These are phyloP conservation scores for Poeciliopsis turneri DNA, from an alignment of 2,797 vertebrate species.

Conservation along the genomic window DNA sequence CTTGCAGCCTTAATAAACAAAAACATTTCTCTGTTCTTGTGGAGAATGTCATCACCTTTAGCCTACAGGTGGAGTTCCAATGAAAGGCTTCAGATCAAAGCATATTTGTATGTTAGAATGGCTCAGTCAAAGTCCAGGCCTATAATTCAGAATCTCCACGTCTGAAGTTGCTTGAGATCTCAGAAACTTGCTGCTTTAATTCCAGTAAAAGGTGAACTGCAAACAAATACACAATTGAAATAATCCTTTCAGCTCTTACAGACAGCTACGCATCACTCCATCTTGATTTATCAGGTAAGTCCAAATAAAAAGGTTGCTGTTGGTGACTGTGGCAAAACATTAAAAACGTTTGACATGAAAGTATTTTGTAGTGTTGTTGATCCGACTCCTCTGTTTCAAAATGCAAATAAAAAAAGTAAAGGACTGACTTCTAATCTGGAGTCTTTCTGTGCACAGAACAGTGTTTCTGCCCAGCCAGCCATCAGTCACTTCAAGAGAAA, in stretches of 20 bases:
- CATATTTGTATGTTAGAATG: background rate
- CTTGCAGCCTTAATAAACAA: background rate
- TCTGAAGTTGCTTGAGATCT: too few relatives aligned
- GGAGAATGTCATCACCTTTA: background rate
- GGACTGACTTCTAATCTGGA: background rate
- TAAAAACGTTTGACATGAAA: background rate
- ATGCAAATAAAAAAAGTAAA: background rate
- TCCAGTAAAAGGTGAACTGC: background rate
- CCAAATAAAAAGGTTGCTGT: too few relatives aligned
- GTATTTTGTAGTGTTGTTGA: background rate
- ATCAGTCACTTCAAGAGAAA: slow-evolving; percentile 78
- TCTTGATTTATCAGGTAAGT: background rate
- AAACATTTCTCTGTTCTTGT: background rate
- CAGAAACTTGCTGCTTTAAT: background rate
- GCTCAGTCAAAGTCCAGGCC: background rate
- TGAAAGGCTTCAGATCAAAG: background rate
- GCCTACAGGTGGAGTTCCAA: background rate
- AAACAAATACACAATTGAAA: background rate
- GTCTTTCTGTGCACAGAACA: background rate
- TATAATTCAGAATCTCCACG: background rate
- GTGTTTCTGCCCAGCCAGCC: slow-evolving; percentile 57
- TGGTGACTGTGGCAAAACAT: background rate
- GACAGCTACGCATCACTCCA: background rate
- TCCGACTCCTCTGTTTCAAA: background rate
- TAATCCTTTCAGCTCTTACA: background rate